phyloP scores from a whole-genome alignment of 2,888 invertebrate species.

The Cryptus viduatorius region DNA sequence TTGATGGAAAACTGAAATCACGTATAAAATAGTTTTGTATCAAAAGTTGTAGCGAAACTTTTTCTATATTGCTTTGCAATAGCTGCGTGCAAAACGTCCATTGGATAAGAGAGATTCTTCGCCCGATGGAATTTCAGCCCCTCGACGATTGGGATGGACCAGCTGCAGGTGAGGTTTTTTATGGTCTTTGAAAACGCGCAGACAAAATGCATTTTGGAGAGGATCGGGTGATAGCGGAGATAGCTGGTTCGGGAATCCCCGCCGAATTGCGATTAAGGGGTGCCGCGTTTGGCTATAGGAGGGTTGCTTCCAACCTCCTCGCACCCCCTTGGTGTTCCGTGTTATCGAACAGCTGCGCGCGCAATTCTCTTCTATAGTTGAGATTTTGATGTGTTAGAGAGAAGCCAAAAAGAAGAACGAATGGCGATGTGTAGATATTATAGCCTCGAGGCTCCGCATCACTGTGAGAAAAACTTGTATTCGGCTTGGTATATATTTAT shows the following conservation, averaged over 20 bases:
- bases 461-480: constrained; percentile 23
- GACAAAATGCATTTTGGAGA: constrained; percentile 66
- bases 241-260: constrained; percentile 74
- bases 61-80: constrained; percentile 35
- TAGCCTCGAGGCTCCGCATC: background rate
- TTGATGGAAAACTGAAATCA: constrained; percentile 19
- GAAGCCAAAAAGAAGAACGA: constrained; percentile 21
- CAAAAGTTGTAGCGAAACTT: constrained; percentile 33
- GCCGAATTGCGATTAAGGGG: constrained; percentile 67
- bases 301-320: constrained; percentile 50
- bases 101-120: constrained; percentile 53
- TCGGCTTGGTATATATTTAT: constrained; percentile 32
- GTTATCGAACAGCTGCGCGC: constrained; percentile 81
- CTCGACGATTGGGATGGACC: constrained; percentile 46
- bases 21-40: constrained; percentile 22
- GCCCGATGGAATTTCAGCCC: constrained; percentile 59
- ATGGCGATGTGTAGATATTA: constrained; percentile 1
- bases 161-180: constrained; percentile 68
- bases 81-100: constrained; percentile 34
- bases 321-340: constrained; percentile 54
- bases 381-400: constrained; percentile 20
- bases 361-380: constrained; percentile 68
- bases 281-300: constrained; percentile 32
- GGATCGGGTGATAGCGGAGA: constrained; percentile 56
- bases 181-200: constrained; percentile 52